Base-by-base conservation (phyloP, 2,113 vertebrate genomes). In the Callionymus lyra region DNA sequence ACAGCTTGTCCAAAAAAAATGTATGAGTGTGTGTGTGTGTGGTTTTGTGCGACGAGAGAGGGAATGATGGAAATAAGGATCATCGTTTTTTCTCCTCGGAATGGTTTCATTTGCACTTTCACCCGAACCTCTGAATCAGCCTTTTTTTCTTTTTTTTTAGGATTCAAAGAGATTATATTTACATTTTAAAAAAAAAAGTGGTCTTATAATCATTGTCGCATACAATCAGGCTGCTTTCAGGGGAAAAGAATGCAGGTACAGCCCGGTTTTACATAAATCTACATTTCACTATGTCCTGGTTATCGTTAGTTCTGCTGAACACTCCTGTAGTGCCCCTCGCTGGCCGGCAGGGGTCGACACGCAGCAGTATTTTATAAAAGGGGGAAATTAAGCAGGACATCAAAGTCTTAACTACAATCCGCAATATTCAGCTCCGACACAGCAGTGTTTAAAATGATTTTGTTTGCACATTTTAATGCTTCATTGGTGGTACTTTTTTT, bases 61-160 rank as follows among this genome's bases (percentile, higher is more conserved):
- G 11, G 18, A 9, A 10, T 0, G 11, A 1, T 31, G 27, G 31
- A 10, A n/a, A 39, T 12, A 15, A 6, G 19, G 34, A 50, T 18
- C 40, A 48, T 42, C 16, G 18, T 45, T 56, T 36, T 40, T 16
- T 48, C 42, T 39, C 12, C 53, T 44, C n/a, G 2, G 6, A 52
- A 60, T 50, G 31, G 13, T 61, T 59, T 52, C 6, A 42, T 57
- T 59, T 70, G 56, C 56, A 57, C 44, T 62, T 66, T 65, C 44
- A 19, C 36, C n/a, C 18, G 19, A 62, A 38, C 21, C 12, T 65
- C 40, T 44, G 16, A 41, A 44, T 57, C 19, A 42, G 16, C 37
- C 9, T 52, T 9, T 10, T 44, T 15, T 31, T 6, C 47, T 41
- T 15, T 31, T 6, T 50, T 41, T 55, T 12, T 27, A 27, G 21